These are phyloP conservation scores for Stomatorhinus walkeri DNA, from an alignment of 2,797 vertebrate genomes.

Conservation along the genomic window DNA sequence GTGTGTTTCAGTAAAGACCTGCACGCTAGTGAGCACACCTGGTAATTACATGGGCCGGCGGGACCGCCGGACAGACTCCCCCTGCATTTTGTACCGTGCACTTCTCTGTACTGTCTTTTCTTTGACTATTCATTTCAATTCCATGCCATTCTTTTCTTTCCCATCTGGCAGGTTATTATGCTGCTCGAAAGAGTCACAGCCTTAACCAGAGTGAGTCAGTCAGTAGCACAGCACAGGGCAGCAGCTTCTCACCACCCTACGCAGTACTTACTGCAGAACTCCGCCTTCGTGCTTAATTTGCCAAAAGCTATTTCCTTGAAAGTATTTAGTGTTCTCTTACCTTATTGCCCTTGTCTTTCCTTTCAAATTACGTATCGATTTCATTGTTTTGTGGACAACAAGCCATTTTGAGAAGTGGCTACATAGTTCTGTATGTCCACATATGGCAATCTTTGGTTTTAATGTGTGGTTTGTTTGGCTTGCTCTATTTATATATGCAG, in stretches of 20 bases:
- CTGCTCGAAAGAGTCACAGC: constrained; percentile 78
- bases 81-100: constrained; percentile 16
- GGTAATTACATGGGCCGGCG: constrained; percentile 7
- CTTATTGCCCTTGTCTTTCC: not conserved
- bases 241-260: constrained; percentile 42
- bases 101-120: constrained; percentile 31
- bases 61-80: constrained; percentile 35
- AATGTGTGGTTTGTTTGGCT: not conserved
- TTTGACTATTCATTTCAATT: constrained; percentile 57
- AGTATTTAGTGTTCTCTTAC: constrained; percentile 24
- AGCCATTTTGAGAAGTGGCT: not conserved
- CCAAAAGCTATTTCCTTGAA: constrained; percentile 57
- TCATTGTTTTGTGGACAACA: not conserved
- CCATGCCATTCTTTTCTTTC: constrained; percentile 60
- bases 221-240: constrained; percentile 41
- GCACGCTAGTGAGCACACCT: not conserved
- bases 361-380: not conserved
- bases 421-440: not conserved
- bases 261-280: constrained; percentile 48
- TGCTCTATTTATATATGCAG: not conserved
- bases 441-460: not conserved
- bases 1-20: not conserved
- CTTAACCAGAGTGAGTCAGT: constrained; percentile 75
- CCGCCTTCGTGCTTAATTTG: constrained; percentile 45
- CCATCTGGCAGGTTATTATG: constrained; percentile 70